Base-by-base conservation (phyloP, 2,113 vertebrate genomes). In the Gopherus evgoodei region DNA sequence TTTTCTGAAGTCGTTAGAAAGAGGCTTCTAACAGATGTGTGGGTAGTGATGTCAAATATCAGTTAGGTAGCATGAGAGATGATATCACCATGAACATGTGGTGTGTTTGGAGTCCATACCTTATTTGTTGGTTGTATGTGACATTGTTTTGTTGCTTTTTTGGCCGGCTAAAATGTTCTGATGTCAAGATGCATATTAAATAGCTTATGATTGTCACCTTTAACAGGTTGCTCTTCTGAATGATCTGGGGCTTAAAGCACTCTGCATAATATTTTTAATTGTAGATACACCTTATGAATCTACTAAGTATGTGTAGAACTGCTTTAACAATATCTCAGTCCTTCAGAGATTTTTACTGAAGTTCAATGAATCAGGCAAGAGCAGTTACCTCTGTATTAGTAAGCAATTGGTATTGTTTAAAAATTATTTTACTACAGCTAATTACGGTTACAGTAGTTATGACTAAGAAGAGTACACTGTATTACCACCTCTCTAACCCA, bases 331-430 rank as follows among this genome's bases (percentile, higher is more conserved):
- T 91, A 49, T 78, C 65, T 16, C n/a, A 88, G 87, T 80, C 69
- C 79, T 95, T 97, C 91, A 94, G 54, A 86, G 93, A 84, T 95
- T 97, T 86, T 93, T 94, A 89, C 11, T 89, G 90, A 96, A 92
- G 81, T 96, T 95, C 90, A 95, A 38, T 87, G 95, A 88, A 75
- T 75, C 87, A 62, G 56, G 95, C 90, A 93, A 4, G 90, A 83
- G 92, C 96, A 92, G 96, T 94, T 94, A 95, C 82, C 59, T 96
- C 54, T 93, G 72, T 88, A 90, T 79, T 88, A 90, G 59, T 81
- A 62, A 94, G 38, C 95, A 87, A 95, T 95, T 97, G 75, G 89
- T 93, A 54, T 47, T 93, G 91, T n/a, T 81, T 89, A 35, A 93
- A 93, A 95, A 92, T 96, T 84, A 52, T 84, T 96, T 97, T 95